Evolutionary conservation across 1,140 invertebrate genomes (phyloP), one percentile per base, ranked within the genome.

Genomic region (Trachelipus rathkii): DNA sequence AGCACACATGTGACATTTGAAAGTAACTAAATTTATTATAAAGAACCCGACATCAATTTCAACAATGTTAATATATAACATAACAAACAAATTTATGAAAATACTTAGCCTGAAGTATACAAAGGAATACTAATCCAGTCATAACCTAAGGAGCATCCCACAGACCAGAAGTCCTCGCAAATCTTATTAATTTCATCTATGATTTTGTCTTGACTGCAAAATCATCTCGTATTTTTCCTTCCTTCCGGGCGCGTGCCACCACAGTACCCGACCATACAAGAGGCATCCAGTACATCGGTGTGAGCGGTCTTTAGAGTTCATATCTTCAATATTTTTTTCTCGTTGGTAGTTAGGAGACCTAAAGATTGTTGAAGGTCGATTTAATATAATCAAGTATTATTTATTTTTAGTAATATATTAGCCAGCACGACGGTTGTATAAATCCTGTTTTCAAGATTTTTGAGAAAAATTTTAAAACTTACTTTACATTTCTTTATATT

Each of bases 231-330:
- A 90, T 89, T 45, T 85, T 82, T 0, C 85, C 86, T 82, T 90
- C 89, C 78, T 85, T 87, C 50, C 89, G 82, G 0, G 89, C 89
- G 44, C 86, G 83, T 6, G 84, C 85, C 0, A 88, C 83, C 15
- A 89, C 82, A 66, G 84, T 86, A 66, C 87, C 87, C n/a, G 88
- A 86, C 89, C 89, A 89, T 67, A 89, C 87, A 13, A 90, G 91
- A 33, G 96, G 96, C 82, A 98, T 88, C 94, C 95, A 98, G 84
- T 95, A 95, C 83, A 96, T 96, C 21, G 92, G 92, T n/a, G 78
- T 94, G 92, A 71, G 92, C 90, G 0, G 94, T 92, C n/a, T 84
- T 95, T 96, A 1, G 87, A 84, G 82, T 94, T 92, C 79, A 96
- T 86, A 77, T 91, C 89, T 23, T 91, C 88, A 68, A 89, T 76